phyloP scores from a whole-genome alignment of 2,888 invertebrate genomes.

The Eupeodes luniger region DNA sequence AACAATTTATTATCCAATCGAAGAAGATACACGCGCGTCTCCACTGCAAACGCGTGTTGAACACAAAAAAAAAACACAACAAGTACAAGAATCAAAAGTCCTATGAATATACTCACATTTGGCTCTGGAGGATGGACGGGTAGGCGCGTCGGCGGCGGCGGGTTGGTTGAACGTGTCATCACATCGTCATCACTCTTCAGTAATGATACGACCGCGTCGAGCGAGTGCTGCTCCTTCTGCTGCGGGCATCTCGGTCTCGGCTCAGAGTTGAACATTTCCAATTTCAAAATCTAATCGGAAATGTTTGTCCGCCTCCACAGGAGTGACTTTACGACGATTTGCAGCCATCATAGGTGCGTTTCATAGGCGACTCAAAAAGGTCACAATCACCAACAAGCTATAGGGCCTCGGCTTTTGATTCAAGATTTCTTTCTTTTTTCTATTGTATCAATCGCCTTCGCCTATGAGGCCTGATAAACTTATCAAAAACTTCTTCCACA shows the following conservation, averaged over 20 bases:
- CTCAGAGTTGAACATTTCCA: slow-evolving; percentile 55
- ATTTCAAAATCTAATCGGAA: slow-evolving; percentile 77
- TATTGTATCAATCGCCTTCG: not conserved
- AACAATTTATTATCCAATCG: slow-evolving; percentile 74
- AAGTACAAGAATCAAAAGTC: slow-evolving; percentile 25
- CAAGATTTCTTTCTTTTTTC: not conserved
- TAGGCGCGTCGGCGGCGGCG: not conserved
- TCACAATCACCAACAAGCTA: slow-evolving; percentile 28
- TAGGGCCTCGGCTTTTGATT: not conserved
- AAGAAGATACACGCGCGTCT: slow-evolving; percentile 46
- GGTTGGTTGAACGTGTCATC: slow-evolving; percentile 65
- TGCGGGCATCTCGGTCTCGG: slow-evolving; percentile 42
- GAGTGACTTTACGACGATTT: slow-evolving; percentile 34
- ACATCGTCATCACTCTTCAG: slow-evolving; percentile 63
- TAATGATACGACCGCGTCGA: slow-evolving; percentile 15
- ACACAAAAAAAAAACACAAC: not conserved
- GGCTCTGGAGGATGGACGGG: not conserved
- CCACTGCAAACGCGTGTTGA: slow-evolving; percentile 6
- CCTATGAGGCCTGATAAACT: slow-evolving; percentile 58
- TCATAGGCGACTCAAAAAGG: slow-evolving; percentile 42
- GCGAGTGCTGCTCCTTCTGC: slow-evolving; percentile 45
- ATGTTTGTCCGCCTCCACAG: slow-evolving; percentile 72
- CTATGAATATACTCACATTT: slow-evolving; percentile 23
- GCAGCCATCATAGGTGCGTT: slow-evolving; percentile 51
- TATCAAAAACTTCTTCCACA: slow-evolving; percentile 59